Evolutionary conservation across 2,797 vertebrate genomes (phyloP), one percentile per base, ranked within the genome.

Genomic region (Labroides dimidiatus): DNA sequence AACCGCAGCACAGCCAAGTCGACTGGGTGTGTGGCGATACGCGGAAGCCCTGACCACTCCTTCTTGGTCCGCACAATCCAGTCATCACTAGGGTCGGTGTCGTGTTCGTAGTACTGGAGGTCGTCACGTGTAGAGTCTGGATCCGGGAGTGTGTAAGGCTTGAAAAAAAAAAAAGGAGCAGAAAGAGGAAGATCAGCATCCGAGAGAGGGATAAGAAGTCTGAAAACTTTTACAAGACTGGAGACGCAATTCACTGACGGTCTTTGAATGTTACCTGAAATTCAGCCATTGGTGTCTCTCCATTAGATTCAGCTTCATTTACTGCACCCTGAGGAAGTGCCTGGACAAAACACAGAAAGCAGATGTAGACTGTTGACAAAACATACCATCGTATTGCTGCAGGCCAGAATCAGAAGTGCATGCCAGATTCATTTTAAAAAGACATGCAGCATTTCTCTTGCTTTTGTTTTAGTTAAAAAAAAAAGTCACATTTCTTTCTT

Each of bases 51-150:
- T 0, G 93, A 89, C 77, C 95, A 96, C 44, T 98, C 97, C 84
- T 95, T 95, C 67, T 96, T 95, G 16, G 95, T 95, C 47, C 95
- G 89, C 54, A 96, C 84, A 0, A 94, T 95, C 93, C 97, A 96
- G 77, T 98, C 96, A 14, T 98, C 96, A 13, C 94, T 91, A 0
- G 94, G 91, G 49, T 96, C 95, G 0, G 94, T 78, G 0, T 96
- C 94, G 49, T 96, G 97, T 72, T 99, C 96, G 41, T 95, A 96
- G 90, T 97, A 99, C 69, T 91, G 87, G 69, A 99, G 94, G 79
- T 99, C 97, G 0, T 92, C 92, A 4, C 97, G 95, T 0, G 90
- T 92, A 12, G 97, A 99, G 89, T 98, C 97, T 1, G 95, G 92
- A 67, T 95, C 93, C 16, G 96, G 95, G 79, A 96, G 93, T 0